Base-by-base conservation (phyloP, 2,797 vertebrate genomes). In the Chrysocyon brachyurus region DNA sequence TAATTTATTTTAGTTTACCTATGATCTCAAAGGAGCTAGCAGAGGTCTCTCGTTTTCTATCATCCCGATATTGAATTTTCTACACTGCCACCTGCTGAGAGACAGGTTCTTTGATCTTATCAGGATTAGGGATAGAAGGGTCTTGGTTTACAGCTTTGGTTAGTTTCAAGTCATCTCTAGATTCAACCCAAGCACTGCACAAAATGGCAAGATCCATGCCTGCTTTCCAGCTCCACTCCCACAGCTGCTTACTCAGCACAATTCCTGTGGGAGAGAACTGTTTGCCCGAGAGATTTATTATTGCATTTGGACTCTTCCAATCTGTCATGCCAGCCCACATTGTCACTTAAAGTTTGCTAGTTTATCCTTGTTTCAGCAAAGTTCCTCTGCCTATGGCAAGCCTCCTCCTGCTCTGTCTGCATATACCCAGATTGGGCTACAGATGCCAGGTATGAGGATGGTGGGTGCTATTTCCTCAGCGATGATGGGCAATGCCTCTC, bases 241-340 rank as follows among this genome's bases (percentile, higher is more conserved):
- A 57, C 8, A 40, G 28, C n/a, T 85, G 95, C 90, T 91, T 46
- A 59, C 54, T 90, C 73, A 91, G 93, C 85, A 90, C n/a, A 68
- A 57, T 54, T 68, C 66, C 46, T 40, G 19, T 3, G 0, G 49
- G 36, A 54, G 57, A 57, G 36, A 36, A 26, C 70, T 81, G 46
- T 54, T 59, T 61, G 31, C 66, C 57, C 8, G 12, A 40, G 84
- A 95, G 83, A 87, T 87, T 95, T 85, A 87, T 95, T 73, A 85
- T 57, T 87, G 61, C 64, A 81, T 78, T 94, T 87, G 70, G 90
- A 90, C 79, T 87, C 96, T 86, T 95, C 46, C 87, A 95, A 77
- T 95, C 93, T 96, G 93, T 91, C 96, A 81, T 28, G 31, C 36
- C 93, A 77, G 59, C 91, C 91, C 93, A 96, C 49, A 33, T 8